Conservation (phyloP, 2,888 invertebrate genomes). For the Campoplex capitator region DNA sequence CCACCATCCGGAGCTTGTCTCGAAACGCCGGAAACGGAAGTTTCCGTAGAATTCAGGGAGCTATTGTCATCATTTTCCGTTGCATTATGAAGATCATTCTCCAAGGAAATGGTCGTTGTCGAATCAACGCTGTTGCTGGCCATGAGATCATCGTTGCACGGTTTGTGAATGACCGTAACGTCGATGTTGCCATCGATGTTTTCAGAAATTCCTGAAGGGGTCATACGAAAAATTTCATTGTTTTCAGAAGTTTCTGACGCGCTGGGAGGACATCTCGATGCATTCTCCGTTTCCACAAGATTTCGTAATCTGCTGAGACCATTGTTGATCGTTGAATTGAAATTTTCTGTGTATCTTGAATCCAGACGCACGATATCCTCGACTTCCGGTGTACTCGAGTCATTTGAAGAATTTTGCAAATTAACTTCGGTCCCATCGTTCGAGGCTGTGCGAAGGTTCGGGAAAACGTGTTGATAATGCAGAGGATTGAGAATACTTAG, state of each 20-base stretch:
- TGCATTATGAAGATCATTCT: constrained; percentile 56
- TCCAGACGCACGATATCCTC: constrained; percentile 78
- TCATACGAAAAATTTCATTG: constrained; percentile 71
- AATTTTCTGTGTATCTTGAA: constrained; percentile 78
- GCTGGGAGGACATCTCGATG: constrained; percentile 31
- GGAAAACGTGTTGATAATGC: constrained; percentile 81
- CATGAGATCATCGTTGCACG: constrained; percentile 75
- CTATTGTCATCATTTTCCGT: constrained; percentile 73
- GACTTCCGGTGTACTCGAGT: constrained; percentile 73
- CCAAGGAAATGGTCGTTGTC: constrained; percentile 65
- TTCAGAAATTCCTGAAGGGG: constrained; percentile 76
- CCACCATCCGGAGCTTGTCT: constrained; percentile 83
- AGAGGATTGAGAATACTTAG: constrained; percentile 81
- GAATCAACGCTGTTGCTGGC: constrained; percentile 74
- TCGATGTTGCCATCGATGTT: constrained; percentile 77
- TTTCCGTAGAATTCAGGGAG: constrained; percentile 74
- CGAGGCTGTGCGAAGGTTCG: constrained; percentile 71
- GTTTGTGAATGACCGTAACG: constrained; percentile 75
- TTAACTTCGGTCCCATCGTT: not conserved
- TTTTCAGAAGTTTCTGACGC: constrained; percentile 60
- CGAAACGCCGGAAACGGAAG: constrained; percentile 77
- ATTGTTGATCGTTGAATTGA: constrained; percentile 74
- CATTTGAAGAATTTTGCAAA: constrained; percentile 46
- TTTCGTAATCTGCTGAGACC: constrained; percentile 74
- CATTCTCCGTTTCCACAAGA: constrained; percentile 68